Evolutionary conservation across 1,140 invertebrate genomes (phyloP).

Genomic region (Orussus abietinus): DNA sequence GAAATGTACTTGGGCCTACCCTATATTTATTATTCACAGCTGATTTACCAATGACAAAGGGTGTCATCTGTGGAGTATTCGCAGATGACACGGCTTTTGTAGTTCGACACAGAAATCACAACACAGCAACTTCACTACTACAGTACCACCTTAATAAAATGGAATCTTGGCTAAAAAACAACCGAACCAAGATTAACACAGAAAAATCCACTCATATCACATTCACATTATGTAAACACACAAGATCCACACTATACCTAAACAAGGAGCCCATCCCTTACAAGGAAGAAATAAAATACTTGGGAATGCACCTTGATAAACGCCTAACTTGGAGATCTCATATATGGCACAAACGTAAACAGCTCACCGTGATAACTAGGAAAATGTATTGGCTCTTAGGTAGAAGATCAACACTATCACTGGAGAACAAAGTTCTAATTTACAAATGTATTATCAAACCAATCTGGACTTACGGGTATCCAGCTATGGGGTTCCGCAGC

Average conservation of each 20-base stretch:
- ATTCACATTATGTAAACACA: conserved; percentile 23
- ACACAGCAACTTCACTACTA: too few species aligned
- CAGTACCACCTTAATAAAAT: too few species aligned
- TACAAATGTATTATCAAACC: conserved; percentile 31
- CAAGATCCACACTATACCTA: not conserved
- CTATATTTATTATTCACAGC: conserved; percentile 22
- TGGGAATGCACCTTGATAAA: conserved; percentile 12
- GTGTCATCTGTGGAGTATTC: too few species aligned
- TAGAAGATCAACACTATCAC: conserved; percentile 17
- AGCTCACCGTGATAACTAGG: conserved; percentile 20
- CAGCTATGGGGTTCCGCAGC: conserved; percentile 25
- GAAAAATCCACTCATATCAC: conserved; percentile 26
- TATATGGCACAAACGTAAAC: conserved; percentile 17
- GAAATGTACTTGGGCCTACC: conserved; percentile 19
- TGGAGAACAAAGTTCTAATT: conserved; percentile 25
- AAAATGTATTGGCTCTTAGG: conserved; percentile 26
- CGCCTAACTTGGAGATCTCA: conserved; percentile 11
- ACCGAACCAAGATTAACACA: too few species aligned
- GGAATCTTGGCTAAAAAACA: too few species aligned
- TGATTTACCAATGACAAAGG: conserved; percentile 20
- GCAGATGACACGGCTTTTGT: conserved; percentile 31
- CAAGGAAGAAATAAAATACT: conserved; percentile 7
- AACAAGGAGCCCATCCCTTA: conserved; percentile 16
- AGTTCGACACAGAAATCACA: conserved; percentile 3
- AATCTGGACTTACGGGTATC: conserved; percentile 29